phyloP scores from a whole-genome alignment of 1,140 invertebrate genomes.

The Melanaphis sacchari region DNA sequence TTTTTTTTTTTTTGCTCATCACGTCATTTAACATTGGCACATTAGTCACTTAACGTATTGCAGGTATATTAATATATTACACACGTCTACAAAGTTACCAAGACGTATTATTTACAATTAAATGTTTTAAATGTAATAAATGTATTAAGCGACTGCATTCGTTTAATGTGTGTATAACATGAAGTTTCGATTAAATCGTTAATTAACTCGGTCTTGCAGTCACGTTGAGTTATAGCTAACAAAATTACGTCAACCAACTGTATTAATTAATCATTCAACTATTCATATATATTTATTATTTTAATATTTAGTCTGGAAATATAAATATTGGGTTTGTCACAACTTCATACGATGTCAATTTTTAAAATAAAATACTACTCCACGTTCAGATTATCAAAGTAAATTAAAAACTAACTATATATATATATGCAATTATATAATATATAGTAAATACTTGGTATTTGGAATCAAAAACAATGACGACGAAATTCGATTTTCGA shows the following conservation, averaged over 20 bases:
- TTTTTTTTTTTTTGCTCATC: background rate
- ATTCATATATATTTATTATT: background rate
- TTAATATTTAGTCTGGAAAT: background rate
- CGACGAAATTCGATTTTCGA: slow-evolving; percentile 19
- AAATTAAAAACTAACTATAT: slow-evolving; percentile 7
- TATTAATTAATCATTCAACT: background rate
- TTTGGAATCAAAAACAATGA: background rate
- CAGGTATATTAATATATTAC: background rate
- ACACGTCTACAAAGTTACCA: background rate
- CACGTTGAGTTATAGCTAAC: background rate
- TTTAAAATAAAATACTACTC: background rate
- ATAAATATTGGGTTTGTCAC: background rate
- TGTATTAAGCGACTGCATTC: background rate
- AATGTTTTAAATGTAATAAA: slow-evolving; percentile 1
- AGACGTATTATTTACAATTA: background rate
- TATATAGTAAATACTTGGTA: background rate
- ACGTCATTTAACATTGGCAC: background rate
- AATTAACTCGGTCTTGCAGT: background rate
- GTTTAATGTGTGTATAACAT: background rate
- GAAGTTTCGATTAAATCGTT: background rate
- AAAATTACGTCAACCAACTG: background rate
- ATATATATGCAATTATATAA: slow-evolving; percentile 14
- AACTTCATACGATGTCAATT: background rate
- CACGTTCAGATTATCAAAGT: background rate
- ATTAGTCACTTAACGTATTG: background rate